Percentiles rank a stretch among this genome's conserved stretches.
phyloP scores from a whole-genome alignment of 2,797 vertebrate genomes.

The Sternotherus odoratus region DNA sequence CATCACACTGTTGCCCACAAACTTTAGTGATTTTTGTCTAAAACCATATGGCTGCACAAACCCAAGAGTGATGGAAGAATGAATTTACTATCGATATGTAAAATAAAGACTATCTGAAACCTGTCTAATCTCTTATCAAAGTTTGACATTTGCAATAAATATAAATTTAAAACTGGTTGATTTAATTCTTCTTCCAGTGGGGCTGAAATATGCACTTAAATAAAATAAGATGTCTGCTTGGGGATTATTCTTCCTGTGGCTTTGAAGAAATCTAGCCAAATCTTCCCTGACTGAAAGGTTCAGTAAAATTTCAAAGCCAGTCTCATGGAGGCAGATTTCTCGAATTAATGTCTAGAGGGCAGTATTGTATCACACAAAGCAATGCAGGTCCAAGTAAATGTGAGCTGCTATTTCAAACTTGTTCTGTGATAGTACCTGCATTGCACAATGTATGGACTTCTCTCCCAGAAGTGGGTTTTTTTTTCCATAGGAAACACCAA shows the following conservation, averaged over 20 bases:
- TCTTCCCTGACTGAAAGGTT: neutral
- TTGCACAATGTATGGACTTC: conserved; percentile 87
- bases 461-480: conserved; percentile 94
- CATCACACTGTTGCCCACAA: neutral
- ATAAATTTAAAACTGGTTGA: neutral
- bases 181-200: neutral
- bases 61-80: neutral
- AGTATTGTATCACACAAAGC: neutral
- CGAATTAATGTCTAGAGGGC: conserved; percentile 65
- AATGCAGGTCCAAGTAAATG: neutral
- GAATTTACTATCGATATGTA: neutral
- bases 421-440: neutral
- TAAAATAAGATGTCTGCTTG: neutral
- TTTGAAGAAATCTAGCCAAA: neutral
- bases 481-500: conserved; percentile 93
- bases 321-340: neutral
- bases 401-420: neutral
- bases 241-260: neutral
- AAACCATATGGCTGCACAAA: neutral
- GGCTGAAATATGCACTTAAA: neutral
- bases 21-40: neutral
- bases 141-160: neutral
- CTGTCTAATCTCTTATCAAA: neutral
- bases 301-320: neutral
- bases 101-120: neutral